Percentiles rank a stretch among this genome's conserved stretches.
Conservation (phyloP, 2,797 vertebrate genomes). For the Epinephelus coioides region DNA sequence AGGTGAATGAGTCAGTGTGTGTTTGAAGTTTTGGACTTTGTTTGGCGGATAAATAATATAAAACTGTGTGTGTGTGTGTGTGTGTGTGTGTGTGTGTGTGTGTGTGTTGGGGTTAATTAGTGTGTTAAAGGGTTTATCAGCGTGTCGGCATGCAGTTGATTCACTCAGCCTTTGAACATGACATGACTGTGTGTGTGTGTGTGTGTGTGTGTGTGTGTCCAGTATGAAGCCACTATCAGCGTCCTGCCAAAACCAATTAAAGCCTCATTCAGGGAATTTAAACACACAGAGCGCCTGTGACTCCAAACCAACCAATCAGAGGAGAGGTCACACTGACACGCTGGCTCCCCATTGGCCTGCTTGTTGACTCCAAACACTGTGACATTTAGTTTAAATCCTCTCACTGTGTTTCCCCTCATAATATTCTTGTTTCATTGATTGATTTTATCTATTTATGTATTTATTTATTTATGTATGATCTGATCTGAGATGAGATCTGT, state of each 20-base stretch:
- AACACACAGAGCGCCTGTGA: constrained; percentile 23
- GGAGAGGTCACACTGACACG: constrained; percentile 45
- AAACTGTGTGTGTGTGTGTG: not conserved
- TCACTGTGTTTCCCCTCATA: not conserved
- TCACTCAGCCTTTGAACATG: constrained; percentile 67
- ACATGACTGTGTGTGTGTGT: constrained; percentile 2
- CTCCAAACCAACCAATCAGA: constrained; percentile 56
- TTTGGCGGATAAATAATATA: constrained; percentile 24
- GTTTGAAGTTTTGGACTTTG: constrained; percentile 56
- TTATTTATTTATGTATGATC: no score
- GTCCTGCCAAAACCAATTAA: constrained; percentile 59
- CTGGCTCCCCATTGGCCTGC: constrained; percentile 45
- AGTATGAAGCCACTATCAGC: constrained; percentile 48
- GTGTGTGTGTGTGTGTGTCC: constrained; percentile 24
- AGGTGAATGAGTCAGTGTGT: constrained; percentile 38
- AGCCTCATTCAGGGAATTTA: constrained; percentile 47
- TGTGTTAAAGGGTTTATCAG: constrained; percentile 73
- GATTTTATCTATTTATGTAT: no score
- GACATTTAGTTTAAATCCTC: constrained; percentile 31
- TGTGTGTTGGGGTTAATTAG: constrained; percentile 60
- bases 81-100: constrained; percentile 13
- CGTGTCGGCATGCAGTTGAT: constrained; percentile 68
- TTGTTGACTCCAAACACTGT: not conserved
- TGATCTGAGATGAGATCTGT: no score
- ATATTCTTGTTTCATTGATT: no score